These are phyloP conservation scores for Eurystomus glaucurus DNA, from an alignment of 2,797 vertebrate genomes.

Conservation along the genomic window DNA sequence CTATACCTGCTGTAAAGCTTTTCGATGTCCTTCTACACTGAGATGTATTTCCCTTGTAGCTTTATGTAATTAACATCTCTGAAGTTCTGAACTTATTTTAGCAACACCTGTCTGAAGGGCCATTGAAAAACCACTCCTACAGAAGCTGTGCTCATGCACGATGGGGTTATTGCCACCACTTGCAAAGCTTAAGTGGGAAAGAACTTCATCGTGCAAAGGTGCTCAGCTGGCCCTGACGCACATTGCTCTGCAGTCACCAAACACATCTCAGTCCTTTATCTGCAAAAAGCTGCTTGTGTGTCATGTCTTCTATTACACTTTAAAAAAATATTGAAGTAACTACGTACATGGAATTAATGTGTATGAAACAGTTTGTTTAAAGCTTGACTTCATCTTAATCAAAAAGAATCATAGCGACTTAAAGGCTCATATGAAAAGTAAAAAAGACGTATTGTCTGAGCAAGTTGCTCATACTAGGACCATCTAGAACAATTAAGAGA, in stretches of 20 bases:
- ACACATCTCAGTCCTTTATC: not conserved
- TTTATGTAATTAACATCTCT: not conserved
- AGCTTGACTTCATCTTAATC: not conserved
- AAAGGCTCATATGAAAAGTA: not conserved
- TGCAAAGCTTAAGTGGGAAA: not conserved
- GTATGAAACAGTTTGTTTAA: not conserved
- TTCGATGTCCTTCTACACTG: not conserved
- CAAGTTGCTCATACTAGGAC: not conserved
- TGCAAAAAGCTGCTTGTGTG: not conserved
- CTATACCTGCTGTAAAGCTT: fast-evolving
- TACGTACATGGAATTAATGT: not conserved
- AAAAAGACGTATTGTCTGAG: not conserved
- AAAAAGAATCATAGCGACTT: not conserved
- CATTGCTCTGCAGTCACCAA: not conserved
- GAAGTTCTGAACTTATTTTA: not conserved
- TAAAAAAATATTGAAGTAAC: not conserved
- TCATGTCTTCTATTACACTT: not conserved
- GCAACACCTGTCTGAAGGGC: not conserved
- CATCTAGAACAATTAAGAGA: not conserved
- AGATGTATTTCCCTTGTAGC: not conserved
- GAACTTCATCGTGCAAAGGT: not conserved
- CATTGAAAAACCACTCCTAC: not conserved
- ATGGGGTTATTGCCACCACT: not conserved
- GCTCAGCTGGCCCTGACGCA: not conserved
- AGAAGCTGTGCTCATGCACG: not conserved